phyloP scores from a whole-genome alignment of 1,140 invertebrate genomes.

The Galendromus occidentalis region DNA sequence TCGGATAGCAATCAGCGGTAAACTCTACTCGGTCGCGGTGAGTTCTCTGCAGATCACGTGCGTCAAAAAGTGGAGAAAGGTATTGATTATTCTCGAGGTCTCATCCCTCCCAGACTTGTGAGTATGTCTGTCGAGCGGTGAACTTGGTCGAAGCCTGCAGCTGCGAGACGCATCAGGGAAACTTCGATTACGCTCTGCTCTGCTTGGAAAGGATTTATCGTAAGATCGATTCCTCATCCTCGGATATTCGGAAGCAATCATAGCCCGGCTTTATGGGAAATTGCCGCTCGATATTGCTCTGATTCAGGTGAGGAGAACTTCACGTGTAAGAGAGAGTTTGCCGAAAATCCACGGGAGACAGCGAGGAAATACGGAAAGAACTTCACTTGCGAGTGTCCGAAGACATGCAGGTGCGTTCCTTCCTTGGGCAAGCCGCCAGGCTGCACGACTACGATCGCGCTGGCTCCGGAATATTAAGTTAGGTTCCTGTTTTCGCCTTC shows the following conservation, averaged over 20 bases:
- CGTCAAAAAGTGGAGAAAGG: neutral
- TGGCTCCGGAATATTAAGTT: too few relatives aligned
- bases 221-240: too few relatives aligned
- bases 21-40: neutral
- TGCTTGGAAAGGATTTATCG: neutral
- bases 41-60: neutral
- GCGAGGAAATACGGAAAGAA: neutral
- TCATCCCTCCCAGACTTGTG: neutral
- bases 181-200: neutral
- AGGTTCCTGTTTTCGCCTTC: too few relatives aligned
- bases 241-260: too few relatives aligned
- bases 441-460: too few relatives aligned
- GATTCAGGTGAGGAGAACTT: neutral
- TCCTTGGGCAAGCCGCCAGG: too few relatives aligned
- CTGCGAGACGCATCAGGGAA: neutral
- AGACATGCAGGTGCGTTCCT: neutral
- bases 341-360: neutral
- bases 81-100: neutral
- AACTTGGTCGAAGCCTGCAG: neutral
- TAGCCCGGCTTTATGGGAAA: too few relatives aligned
- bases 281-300: too few relatives aligned
- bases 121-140: neutral
- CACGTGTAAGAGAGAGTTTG: neutral
- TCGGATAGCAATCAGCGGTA: neutral
- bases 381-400: neutral